phyloP scores from a whole-genome alignment of 2,797 vertebrate genomes.

The Pseudochirops cupreus region DNA sequence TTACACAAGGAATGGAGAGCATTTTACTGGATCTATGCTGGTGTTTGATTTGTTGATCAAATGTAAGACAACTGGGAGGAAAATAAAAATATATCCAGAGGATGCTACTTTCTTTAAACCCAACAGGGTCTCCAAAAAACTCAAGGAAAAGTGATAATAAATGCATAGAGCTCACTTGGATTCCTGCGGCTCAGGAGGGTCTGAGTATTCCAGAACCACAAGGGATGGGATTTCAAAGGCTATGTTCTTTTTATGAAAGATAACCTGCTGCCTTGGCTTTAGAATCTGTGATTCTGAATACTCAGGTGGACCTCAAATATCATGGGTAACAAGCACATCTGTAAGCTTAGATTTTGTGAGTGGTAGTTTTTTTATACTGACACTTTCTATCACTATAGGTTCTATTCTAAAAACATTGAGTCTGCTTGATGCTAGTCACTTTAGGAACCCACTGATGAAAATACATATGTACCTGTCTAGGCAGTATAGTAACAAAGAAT shows the following conservation, averaged over 20 bases:
- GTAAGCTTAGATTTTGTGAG: neutral
- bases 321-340: neutral
- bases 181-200: slow-evolving; percentile 10
- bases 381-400: neutral
- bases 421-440: neutral
- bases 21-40: neutral
- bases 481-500: too few relatives aligned
- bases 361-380: neutral
- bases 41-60: slow-evolving; percentile 11
- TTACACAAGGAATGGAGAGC: neutral
- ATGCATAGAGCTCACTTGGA: neutral
- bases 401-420: neutral
- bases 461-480: too few relatives aligned
- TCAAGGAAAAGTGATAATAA: slow-evolving; percentile 37
- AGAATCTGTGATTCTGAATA: slow-evolving; percentile 22
- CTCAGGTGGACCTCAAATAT: neutral
- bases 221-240: neutral
- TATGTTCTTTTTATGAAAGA: slow-evolving; percentile 19
- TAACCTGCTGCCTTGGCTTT: neutral
- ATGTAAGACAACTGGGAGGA: neutral
- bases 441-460: too few relatives aligned
- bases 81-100: slow-evolving; percentile 5
- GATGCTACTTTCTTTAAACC: neutral
- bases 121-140: neutral
- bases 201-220: neutral